phyloP scores from a whole-genome alignment of 2,797 vertebrate genomes.

The Trichosurus vulpecula region DNA sequence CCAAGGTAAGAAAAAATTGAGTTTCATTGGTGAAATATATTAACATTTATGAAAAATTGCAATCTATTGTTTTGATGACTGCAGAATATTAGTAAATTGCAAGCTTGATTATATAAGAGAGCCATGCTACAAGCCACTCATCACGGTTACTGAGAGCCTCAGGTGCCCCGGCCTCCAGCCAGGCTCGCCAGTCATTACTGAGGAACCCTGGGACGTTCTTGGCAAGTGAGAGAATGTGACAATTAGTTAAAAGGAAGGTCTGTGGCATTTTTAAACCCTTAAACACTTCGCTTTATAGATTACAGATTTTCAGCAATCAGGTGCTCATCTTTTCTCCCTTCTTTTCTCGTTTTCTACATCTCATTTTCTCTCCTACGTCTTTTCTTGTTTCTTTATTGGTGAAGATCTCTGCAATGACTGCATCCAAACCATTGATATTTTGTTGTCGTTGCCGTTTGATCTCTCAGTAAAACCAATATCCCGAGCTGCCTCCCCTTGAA shows the following conservation, averaged over 20 bases:
- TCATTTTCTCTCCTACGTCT: neutral
- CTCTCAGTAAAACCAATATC: conserved; percentile 30
- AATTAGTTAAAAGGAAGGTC: conserved; percentile 16
- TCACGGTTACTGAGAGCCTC: neutral
- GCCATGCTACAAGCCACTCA: neutral
- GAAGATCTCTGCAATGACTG: conserved; percentile 60
- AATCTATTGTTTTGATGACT: conserved; percentile 42
- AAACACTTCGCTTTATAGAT: conserved; percentile 56
- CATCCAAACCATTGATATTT: neutral
- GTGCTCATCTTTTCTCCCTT: conserved; percentile 57
- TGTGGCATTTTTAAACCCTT: conserved; percentile 27
- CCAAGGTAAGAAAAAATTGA: neutral
- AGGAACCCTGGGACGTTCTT: conserved; percentile 34
- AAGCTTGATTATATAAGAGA: neutral
- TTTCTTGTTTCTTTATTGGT: conserved; percentile 4
- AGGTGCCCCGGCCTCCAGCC: accelerated
- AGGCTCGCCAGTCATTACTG: conserved; percentile 29
- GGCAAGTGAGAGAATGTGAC: neutral
- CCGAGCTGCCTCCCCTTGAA: conserved; percentile 36
- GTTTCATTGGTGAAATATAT: conserved; percentile 14
- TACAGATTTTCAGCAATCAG: conserved; percentile 39
- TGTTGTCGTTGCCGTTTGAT: neutral
- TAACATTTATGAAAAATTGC: conserved; percentile 27
- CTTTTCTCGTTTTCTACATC: conserved; percentile 20
- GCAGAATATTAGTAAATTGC: conserved; percentile 25